Conservation (phyloP, 1,140 invertebrate species). For the Solenopsis fugax region DNA sequence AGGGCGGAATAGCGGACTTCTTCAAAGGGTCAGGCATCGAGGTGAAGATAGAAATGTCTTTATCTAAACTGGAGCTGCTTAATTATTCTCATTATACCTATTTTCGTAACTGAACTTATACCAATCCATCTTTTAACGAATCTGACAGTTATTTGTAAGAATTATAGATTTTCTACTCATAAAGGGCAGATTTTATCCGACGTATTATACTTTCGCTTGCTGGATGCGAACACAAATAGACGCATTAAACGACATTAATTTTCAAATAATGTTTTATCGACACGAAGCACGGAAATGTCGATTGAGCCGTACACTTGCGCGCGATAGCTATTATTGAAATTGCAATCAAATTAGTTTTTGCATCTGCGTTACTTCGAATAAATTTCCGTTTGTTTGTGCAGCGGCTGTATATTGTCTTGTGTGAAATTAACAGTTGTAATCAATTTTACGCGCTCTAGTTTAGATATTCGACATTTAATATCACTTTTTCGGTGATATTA, state of each 20-base stretch:
- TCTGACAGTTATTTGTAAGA: neutral
- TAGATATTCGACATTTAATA: neutral
- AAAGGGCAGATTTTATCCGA: neutral
- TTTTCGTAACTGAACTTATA: conserved; percentile 33
- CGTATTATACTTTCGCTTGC: neutral
- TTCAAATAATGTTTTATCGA: conserved; percentile 17
- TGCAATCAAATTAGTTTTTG: conserved; percentile 46
- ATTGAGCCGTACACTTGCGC: neutral
- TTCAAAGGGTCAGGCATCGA: conserved; percentile 33
- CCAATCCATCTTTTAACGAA: conserved; percentile 9
- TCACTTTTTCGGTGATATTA: neutral
- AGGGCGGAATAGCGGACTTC: conserved; percentile 21
- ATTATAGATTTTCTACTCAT: neutral
- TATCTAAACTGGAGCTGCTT: conserved; percentile 29
- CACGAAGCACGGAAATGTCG: neutral
- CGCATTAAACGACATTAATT: conserved; percentile 24
- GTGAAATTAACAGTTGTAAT: conserved; percentile 25
- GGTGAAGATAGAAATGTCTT: conserved; percentile 44
- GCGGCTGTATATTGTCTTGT: neutral
- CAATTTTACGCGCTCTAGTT: neutral
- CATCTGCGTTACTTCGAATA: neutral
- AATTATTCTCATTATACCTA: conserved; percentile 53
- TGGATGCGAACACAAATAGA: neutral
- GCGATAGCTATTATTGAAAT: conserved; percentile 20
- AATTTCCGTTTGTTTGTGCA: conserved; percentile 22